Evolutionary conservation across 2,797 vertebrate genomes (phyloP), one percentile per base, ranked within the genome.

Genomic region (Molossus alvarezi): DNA sequence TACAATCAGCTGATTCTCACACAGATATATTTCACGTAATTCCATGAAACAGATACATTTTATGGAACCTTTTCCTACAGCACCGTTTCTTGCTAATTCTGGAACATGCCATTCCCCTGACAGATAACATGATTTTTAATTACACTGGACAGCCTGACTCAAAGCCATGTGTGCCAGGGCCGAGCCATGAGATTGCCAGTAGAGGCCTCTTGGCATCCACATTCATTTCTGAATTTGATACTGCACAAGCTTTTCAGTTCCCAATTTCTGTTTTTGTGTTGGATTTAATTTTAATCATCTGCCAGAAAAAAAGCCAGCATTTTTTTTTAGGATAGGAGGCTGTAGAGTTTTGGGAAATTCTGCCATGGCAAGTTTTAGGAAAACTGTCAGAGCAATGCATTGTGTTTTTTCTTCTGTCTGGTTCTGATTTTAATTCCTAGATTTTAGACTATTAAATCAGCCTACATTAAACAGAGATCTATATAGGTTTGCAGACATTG

Each of bases 271-370:
- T 45, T 85, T 75, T 25, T 45, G 85, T 12, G 2, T 96, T 96
- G 94, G 71, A 67, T 91, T 97, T 60, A 53, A 55, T 23, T 82
- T 81, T 93, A 95, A 95, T 96, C 10, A 3, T 94, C 89, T 88
- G 97, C 93, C 95, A 95, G 93, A 96, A 33, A 67, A 67, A 41
- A 92, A 95, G 25, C 62, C 95, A 96, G 55, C 65, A 51, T 58
- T 97, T 93, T 93, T 93, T 71, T 95, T 79, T 71, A 90, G 0
- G 60, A 12, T 25, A 96, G 75, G 41, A 93, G 65, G 62, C 79
- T 94, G 23, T 41, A 25, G 91, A 51, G 55, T 60, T 92, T 96
- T 92, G 88, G 85, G 82, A 92, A 96, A 64, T 55, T 64, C 60
- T 87, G 62, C 86, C 86, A 27, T 88, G 75, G 92, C 84, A 96